Evolutionary conservation across 2,797 vertebrate genomes (phyloP), one percentile per base, ranked within the genome.

Genomic region (Melanotaenia nigrans): DNA sequence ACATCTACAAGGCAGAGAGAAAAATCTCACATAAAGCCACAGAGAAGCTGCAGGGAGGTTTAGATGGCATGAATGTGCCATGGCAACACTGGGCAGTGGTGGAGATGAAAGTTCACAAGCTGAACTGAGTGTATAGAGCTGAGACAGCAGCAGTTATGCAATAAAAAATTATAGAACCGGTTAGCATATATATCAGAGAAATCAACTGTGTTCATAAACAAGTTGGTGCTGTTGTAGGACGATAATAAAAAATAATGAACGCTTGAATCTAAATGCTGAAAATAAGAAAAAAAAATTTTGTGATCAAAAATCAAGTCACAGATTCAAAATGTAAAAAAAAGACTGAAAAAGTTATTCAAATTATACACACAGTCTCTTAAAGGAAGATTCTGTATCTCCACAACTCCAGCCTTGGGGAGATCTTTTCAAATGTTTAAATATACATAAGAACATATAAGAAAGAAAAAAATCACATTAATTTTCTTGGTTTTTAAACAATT

Each of bases 271-370:
- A n/a, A 32, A 51, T 22, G 20, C 49, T 24, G 2, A 10, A 9
- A n/a, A 2, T 24, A 51, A 24, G 24, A 51, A 11, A n/a, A n/a
- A n/a, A n/a, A n/a, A n/a, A n/a, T 5, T 59, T 30, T n/a, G 11
- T 28, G 8, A 68, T 53, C 3, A 64, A 64, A 24, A 36, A 35
- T 68, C 22, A 68, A 63, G 53, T 62, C 59, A 45, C 2, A 47
- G 28, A 63, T 68, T 77, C 18, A 56, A 65, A 72, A 66, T 61
- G 16, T 69, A 57, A 59, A 33, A 25, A 25, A 67, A 30, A 65
- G n/a, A 2, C 11, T 35, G 3, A 33, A 42, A 47, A 63, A 60
- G 28, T 30, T 33, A 64, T 59, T 45, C 18, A 45, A 22, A 51
- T 24, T 51, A 20, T 45, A 2, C 45, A 49, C 49, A 53, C 3